phyloP scores from a whole-genome alignment of 2,113 vertebrate genomes.

The Narcine bancroftii region DNA sequence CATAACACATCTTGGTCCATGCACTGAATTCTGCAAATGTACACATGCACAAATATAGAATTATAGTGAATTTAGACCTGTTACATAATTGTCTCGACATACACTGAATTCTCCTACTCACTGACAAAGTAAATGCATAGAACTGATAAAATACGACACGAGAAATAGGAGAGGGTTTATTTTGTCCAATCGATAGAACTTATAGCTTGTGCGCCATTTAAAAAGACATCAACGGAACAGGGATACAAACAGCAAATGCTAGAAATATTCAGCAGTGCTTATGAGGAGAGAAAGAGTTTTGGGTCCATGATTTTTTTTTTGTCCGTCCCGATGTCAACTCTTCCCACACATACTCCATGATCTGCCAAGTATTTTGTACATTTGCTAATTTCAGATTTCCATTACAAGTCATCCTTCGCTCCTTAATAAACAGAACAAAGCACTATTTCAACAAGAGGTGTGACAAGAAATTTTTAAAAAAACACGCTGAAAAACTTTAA shows the following conservation, averaged over 20 bases:
- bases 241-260: background rate
- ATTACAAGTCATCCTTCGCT: too few relatives aligned
- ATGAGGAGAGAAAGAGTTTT: too few relatives aligned
- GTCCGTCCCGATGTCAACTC: too few relatives aligned
- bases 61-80: background rate
- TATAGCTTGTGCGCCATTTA: background rate
- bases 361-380: too few relatives aligned
- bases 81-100: background rate
- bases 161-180: background rate
- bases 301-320: too few relatives aligned
- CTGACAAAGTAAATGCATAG: background rate
- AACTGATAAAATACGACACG: background rate
- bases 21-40: background rate
- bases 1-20: background rate
- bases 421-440: too few relatives aligned
- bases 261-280: too few relatives aligned
- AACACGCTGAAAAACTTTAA: background rate
- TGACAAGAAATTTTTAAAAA: background rate
- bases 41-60: background rate
- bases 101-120: background rate
- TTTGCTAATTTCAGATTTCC: too few relatives aligned
- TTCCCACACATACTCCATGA: too few relatives aligned
- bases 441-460: background rate
- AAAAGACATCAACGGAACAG: background rate
- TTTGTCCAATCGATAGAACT: background rate